Evolutionary conservation across 2,888 invertebrate genomes (phyloP).

Genomic region (Nephrotoma appendiculata): DNA sequence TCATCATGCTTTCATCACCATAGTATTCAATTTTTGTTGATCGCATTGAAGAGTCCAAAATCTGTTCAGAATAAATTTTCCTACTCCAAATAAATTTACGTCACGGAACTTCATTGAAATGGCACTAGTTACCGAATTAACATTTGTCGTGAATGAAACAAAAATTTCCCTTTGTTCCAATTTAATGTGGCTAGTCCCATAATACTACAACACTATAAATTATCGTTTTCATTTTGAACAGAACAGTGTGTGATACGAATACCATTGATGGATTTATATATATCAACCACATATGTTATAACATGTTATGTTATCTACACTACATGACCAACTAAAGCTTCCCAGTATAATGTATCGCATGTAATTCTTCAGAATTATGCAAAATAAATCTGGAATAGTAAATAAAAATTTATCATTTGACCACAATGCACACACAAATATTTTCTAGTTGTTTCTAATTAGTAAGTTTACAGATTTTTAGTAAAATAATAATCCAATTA

Average conservation of each 20-base stretch:
- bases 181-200: background rate
- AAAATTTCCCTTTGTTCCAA: background rate
- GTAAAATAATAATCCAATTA: background rate
- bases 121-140: background rate
- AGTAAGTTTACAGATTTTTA: background rate
- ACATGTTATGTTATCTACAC: too few species aligned
- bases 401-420: background rate
- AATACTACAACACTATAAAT: background rate
- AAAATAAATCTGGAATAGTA: background rate
- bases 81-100: background rate
- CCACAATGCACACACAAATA: background rate
- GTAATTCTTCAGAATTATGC: background rate
- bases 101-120: background rate
- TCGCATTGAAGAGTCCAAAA: background rate
- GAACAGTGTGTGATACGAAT: background rate
- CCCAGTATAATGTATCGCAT: too few species aligned
- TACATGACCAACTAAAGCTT: too few species aligned
- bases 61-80: too few species aligned
- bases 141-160: background rate
- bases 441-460: background rate
- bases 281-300: too few species aligned
- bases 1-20: background rate
- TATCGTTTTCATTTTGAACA: background rate
- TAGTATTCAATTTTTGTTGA: background rate
- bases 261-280: too few species aligned